A percentile compares a stretch with the other conserved stretches of the same genome.
Evolutionary conservation across 2,113 vertebrate genomes (phyloP).

Genomic region (Pelobates fuscus): DNA sequence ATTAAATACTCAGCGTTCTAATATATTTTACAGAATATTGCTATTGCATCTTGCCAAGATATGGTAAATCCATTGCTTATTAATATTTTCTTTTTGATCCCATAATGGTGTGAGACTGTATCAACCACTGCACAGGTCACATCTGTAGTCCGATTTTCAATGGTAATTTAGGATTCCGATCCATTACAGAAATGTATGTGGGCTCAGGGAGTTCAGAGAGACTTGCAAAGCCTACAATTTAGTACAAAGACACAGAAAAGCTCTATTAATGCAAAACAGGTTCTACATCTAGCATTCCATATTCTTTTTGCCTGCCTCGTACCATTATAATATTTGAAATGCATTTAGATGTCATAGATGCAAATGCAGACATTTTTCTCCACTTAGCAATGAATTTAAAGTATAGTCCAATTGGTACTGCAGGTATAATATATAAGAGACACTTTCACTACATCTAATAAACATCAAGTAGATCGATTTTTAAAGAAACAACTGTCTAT

Average conservation of each 20-base stretch:
- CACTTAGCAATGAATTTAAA: conserved; percentile 7
- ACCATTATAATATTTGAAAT: conserved; percentile 7
- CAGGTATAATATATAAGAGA: neutral
- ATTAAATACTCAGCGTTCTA: conserved; percentile 8
- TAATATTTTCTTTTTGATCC: conserved; percentile 16
- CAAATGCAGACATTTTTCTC: conserved; percentile 20
- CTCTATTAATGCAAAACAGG: conserved; percentile 18
- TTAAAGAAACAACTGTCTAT: neutral
- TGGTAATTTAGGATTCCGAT: conserved; percentile 24
- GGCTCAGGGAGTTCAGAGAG: conserved; percentile 3
- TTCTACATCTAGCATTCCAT: neutral
- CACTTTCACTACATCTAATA: conserved; percentile 7
- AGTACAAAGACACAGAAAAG: conserved; percentile 24
- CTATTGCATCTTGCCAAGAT: conserved; percentile 18
- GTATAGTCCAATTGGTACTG: neutral
- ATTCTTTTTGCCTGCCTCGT: neutral
- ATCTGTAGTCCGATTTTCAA: conserved; percentile 18
- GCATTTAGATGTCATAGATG: conserved; percentile 22
- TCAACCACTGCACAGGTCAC: conserved; percentile 15
- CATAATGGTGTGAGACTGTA: conserved; percentile 18
- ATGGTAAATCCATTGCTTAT: conserved; percentile 24
- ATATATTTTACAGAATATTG: conserved; percentile 24
- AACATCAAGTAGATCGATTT: neutral
- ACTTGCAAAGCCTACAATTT: conserved; percentile 20
- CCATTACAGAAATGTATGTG: conserved; percentile 31